Base-by-base conservation (phyloP, 35 echinoderm and acorn worm genomes). In the Chiridota heheva region DNA sequence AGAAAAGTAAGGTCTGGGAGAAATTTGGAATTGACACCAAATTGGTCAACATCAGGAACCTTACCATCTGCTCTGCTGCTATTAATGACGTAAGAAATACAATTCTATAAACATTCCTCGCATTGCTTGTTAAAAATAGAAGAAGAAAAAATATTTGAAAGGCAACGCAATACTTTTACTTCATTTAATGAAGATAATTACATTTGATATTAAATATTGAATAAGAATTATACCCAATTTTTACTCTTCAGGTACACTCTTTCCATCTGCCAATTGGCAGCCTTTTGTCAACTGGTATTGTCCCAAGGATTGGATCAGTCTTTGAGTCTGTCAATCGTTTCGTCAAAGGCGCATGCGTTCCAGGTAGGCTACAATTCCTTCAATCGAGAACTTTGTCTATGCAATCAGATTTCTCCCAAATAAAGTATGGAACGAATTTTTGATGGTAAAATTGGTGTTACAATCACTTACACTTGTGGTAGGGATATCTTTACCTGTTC, bases 221-320 rank as follows among this genome's bases (percentile, higher is more conserved):
- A n/a, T n/a, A n/a, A n/a, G n/a, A n/a, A n/a, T n/a, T n/a, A n/a
- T 25, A 55, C 65, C 36, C 18, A 25, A 1, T 17, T 58, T 75
- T 63, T 28, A 38, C 62, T 22, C 22, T 39, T 2, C 71, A 97
- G 93, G 47, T 91, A 27, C 87, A 90, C 17, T 82, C 84, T 45
- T 97, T 97, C 88, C 63, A 88, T 39, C 74, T 87, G 13, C 93
- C 93, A 27, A 85, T 97, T 65, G 93, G 93, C 25, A 86, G 89
- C 44, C 78, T 97, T 7, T 65, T 97, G 32, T 80, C 93, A 28
- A 84, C 77, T 57, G 89, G 89, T 67, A 85, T 84, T n/a, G 88
- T 97, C 40, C 93, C 93, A 71, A 88, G 93, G 36, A 91, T 97
- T 5, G 93, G 93, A 51, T 97, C 93, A 2, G 89, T 97, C 60